Conservation (phyloP, 2,113 vertebrate species). For the Coryphaenoides rupestris region DNA sequence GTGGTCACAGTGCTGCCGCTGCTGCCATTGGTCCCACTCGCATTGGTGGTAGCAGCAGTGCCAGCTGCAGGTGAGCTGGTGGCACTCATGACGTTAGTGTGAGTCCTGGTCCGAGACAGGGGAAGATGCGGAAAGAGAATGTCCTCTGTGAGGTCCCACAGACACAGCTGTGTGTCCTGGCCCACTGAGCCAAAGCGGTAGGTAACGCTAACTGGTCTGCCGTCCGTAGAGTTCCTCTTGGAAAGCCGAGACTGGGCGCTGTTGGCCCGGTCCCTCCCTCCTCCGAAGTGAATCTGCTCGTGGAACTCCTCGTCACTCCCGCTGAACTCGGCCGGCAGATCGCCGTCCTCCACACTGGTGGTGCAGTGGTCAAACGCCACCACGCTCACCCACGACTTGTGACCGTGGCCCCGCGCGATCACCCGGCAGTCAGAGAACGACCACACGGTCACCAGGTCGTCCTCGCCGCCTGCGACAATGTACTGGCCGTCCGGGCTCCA, state of each 20-base stretch:
- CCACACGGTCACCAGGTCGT: conserved; percentile 97
- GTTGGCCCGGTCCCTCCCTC: conserved; percentile 88
- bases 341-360: conserved; percentile 92
- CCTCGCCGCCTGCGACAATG: conserved; percentile 94
- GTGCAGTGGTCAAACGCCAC: conserved; percentile 97
- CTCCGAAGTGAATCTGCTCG: conserved; percentile 86
- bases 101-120: conserved; percentile 93
- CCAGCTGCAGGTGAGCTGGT: conserved; percentile 73
- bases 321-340: conserved; percentile 89
- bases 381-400: conserved; percentile 98
- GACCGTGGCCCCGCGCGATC: conserved; percentile 92
- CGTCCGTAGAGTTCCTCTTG: conserved; percentile 96
- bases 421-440: conserved; percentile 93
- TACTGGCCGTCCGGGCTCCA: conserved; percentile 98
- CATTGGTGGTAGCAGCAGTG: conserved; percentile 12
- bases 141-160: conserved; percentile 99
- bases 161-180: conserved; percentile 95
- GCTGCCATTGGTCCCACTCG: conserved; percentile 65
- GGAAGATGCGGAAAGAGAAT: conserved; percentile 97
- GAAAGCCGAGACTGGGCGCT: conserved; percentile 92
- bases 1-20: conserved; percentile 58
- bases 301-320: conserved; percentile 97
- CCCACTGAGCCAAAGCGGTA: conserved; percentile 97
- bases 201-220: conserved; percentile 91
- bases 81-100: conserved; percentile 97